Conservation (phyloP, 2,888 invertebrate species). For the Epinotia demarniana region DNA sequence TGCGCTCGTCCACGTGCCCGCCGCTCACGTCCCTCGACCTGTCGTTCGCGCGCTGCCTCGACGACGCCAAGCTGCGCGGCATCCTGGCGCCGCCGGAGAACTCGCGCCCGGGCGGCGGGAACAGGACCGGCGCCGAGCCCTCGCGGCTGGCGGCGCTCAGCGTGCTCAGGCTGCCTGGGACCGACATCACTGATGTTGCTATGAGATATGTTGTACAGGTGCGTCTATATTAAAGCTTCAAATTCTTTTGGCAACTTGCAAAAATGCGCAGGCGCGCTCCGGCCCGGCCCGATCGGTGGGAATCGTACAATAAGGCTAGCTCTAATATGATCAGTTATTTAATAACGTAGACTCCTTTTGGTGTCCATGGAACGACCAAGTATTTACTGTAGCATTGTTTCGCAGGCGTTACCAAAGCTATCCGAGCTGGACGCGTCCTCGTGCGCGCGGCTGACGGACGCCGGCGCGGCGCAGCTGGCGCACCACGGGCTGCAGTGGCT, state of each 20-base stretch:
- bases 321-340: not conserved
- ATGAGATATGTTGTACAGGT: conserved; percentile 84
- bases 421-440: conserved; percentile 92
- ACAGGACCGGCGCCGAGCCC: conserved; percentile 74
- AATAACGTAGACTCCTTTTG: too few species aligned
- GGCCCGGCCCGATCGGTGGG: too few species aligned
- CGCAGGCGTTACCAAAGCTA: conserved; percentile 89
- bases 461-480: conserved; percentile 94
- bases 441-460: conserved; percentile 95
- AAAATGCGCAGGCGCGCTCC: too few species aligned
- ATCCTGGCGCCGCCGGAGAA: conserved; percentile 94
- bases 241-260: too few species aligned
- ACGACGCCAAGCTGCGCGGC: conserved; percentile 93
- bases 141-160: conserved; percentile 88
- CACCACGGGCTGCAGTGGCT: conserved; percentile 90
- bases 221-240: too few species aligned
- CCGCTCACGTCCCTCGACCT: conserved; percentile 91
- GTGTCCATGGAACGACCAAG: not conserved
- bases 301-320: too few species aligned
- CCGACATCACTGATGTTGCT: conserved; percentile 95
- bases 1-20: conserved; percentile 93
- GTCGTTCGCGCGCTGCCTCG: conserved; percentile 93
- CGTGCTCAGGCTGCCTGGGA: conserved; percentile 91
- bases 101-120: conserved; percentile 87
- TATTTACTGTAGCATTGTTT: not conserved